Evolutionary conservation across 2,888 invertebrate genomes (phyloP), one percentile per base, ranked within the genome.

Genomic region (Rosalia funebris): DNA sequence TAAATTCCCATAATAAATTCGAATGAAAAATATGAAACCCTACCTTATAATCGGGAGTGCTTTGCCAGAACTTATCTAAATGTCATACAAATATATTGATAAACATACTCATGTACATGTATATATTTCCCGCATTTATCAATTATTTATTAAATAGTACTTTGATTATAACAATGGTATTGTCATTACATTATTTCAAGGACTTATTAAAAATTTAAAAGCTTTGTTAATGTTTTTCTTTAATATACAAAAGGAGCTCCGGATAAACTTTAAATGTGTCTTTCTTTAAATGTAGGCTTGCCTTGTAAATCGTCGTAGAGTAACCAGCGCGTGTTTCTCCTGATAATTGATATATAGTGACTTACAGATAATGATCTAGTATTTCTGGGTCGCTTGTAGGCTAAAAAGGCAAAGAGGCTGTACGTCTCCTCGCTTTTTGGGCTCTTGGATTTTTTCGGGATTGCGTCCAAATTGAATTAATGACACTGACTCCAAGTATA

Each of bases 401-500:
- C 17, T 10, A 17, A 14, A 1, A 16, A 15, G 41, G 41, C 41
- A 41, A 17, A 41, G n/a, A 41, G 41, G 15, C 9, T 41, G n/a
- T 41, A 41, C 41, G 17, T 41, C 3, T 39, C 39, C 17, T 41
- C 41, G 16, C 41, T 41, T 41, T 41, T 41, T 41, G 41, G 41
- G 17, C 41, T 17, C 17, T 41, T 16, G 7, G 7, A 5, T 25
- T 25, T 25, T 41, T 41, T 41, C 15, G 16, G 0, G 41, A 41
- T 7, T 41, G 15, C 41, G 16, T 1, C n/a, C 15, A 15, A 41
- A 41, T 41, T 0, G 41, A 41, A 41, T n/a, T 19, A 17, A 19
- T 41, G 1, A 19, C 11, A 41, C 17, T 1, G 1, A 41, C 41
- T 17, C 17, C 41, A 41, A 41, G n/a, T 41, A 41, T 41, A 17